Evolutionary conservation across 2,888 invertebrate species (phyloP), one percentile per base, ranked within the genome.

Genomic region (Rhyacophila evoluta): DNA sequence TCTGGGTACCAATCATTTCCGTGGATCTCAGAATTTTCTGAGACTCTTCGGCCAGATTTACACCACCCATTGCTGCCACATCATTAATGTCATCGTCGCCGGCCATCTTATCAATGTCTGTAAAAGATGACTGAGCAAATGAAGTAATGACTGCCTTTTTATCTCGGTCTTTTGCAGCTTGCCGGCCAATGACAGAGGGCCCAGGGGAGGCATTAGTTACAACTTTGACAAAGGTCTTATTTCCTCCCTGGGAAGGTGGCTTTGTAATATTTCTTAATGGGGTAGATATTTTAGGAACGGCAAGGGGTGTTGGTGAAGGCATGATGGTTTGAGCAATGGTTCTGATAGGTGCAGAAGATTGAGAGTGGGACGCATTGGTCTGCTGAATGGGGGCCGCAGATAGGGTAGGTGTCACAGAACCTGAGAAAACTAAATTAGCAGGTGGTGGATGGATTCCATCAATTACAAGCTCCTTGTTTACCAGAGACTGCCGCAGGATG

Each of bases 41-140:
- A 38, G 96, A 95, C 88, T 99, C 98, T 88, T 99, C 98, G 0
- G 96, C 95, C 84, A 99, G 91, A 89, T 99, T 99, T 76, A 99
- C 98, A 73, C 98, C 98, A 82, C 98, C 98, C 98, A 99, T 98
- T 8, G 98, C 98, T 33, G 98, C 98, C 11, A 99, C 98, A 89
- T 99, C 98, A 85, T 98, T 99, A 85, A 98, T 98, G 86, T 99
- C 98, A 86, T 98, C 98, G 85, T 98, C 97, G 67, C 96, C 97
- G 81, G 92, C 91, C 88, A 88, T 91, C 86, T 89, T 91, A 86
- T 89, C 91, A 85, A 90, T 86, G 86, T 68, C 86, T 85, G 85
- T 88, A 83, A 85, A 86, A 83, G 83, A 83, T 81, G 84, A 83
- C 81, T 84, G 84, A 78, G 83, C 82, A 79, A 85, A 84, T n/a